A percentile compares a stretch with the other conserved stretches of the same genome.
Evolutionary conservation across 1,140 invertebrate genomes (phyloP).

Genomic region (Charaxes varanes): DNA sequence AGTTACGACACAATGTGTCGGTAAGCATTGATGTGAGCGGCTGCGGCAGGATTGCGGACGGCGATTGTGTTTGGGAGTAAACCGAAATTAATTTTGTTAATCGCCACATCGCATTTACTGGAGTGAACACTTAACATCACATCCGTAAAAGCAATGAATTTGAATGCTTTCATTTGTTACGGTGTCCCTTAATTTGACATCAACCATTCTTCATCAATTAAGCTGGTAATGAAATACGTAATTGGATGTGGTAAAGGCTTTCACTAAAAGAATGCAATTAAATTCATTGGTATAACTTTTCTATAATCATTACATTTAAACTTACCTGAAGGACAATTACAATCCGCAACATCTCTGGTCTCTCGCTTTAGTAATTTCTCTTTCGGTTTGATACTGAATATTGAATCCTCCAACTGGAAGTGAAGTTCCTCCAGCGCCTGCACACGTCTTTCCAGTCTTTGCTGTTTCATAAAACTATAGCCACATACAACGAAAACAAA

Average conservation of each 20-base stretch:
- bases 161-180: slow-evolving; percentile 3
- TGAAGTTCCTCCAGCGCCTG: slow-evolving; percentile 42
- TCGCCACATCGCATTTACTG: slow-evolving; percentile 21
- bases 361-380: slow-evolving; percentile 30
- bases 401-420: slow-evolving; percentile 26
- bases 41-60: slow-evolving; percentile 26
- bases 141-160: slow-evolving; percentile 8
- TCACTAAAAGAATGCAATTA: too few relatives aligned
- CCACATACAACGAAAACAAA: slow-evolving; percentile 44
- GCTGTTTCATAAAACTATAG: slow-evolving; percentile 45
- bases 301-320: slow-evolving; percentile 6
- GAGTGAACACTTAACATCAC: slow-evolving; percentile 14
- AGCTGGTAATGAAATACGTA: too few relatives aligned
- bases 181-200: slow-evolving; percentile 7
- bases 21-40: slow-evolving; percentile 41
- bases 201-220: not conserved
- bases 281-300: too few relatives aligned
- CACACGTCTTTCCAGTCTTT: slow-evolving; percentile 45
- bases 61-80: slow-evolving; percentile 26
- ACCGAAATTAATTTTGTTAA: slow-evolving; percentile 39
- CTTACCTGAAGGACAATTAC: slow-evolving; percentile 61
- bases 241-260: too few relatives aligned
- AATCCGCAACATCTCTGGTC: slow-evolving; percentile 48
- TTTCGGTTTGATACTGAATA: slow-evolving; percentile 10
- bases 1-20: slow-evolving; percentile 48